phyloP scores from a whole-genome alignment of 1,140 invertebrate genomes.

The Leptopilina clavipes region DNA sequence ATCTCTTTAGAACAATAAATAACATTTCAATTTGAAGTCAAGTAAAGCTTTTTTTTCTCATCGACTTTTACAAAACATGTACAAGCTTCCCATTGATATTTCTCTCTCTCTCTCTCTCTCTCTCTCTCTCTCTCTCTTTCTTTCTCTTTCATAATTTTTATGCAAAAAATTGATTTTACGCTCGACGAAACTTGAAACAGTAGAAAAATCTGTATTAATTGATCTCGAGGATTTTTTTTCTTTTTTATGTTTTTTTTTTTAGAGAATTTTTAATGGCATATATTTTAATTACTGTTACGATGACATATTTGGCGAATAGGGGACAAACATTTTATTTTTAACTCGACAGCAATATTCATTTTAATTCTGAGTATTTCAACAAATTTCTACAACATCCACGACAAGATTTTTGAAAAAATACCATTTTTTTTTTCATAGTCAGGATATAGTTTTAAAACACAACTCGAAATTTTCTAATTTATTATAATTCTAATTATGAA shows the following conservation, averaged over 20 bases:
- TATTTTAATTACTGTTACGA: constrained; percentile 20
- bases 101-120: too few relatives aligned
- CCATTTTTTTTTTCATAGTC: neutral
- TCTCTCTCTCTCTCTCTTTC: neutral
- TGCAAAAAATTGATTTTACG: neutral
- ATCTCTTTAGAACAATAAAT: neutral
- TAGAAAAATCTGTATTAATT: neutral
- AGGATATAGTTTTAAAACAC: neutral
- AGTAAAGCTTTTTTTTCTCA: neutral
- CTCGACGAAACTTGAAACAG: constrained; percentile 5
- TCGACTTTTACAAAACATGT: neutral
- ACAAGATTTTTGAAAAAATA: constrained; percentile 2
- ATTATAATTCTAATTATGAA: constrained; percentile 19
- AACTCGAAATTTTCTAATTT: constrained; percentile 25
- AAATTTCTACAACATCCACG: constrained; percentile 4
- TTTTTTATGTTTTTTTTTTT: constrained; percentile 31
- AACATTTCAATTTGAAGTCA: constrained; percentile 4
- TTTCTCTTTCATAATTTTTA: neutral
- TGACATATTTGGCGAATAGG: constrained; percentile 27
- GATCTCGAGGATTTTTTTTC: neutral
- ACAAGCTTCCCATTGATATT: neutral
- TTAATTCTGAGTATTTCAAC: neutral
- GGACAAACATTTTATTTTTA: neutral
- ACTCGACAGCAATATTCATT: neutral
- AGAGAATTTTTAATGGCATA: constrained; percentile 30